Evolutionary conservation across 2,888 invertebrate species (phyloP), one percentile per base, ranked within the genome.

Genomic region (Mimachlamys varia): DNA sequence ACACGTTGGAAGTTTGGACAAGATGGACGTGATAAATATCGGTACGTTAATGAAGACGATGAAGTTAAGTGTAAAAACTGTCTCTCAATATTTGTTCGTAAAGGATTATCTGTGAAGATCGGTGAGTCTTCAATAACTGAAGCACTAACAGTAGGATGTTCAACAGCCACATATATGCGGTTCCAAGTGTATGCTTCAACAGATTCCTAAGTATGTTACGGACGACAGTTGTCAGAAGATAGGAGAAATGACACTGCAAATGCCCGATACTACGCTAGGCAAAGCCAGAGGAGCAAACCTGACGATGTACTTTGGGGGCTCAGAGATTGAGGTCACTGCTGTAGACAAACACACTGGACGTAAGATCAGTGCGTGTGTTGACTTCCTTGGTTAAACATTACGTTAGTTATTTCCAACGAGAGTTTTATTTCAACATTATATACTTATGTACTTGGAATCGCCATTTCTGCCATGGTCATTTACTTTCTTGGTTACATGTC

Each of bases 241-340:
- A 88, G 88, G 88, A 44, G 5, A 17, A n/a, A 44, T 88, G n/a
- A 49, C 19, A 5, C n/a, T 88, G 50, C 15, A 50, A 17, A 88
- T 49, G 88, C 88, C 88, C 0, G 50, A 88, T 49, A 88, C 33
- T 3, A n/a, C 44, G 22, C 17, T 33, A 19, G 50, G 88, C 5
- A 3, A n/a, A 50, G 88, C 50, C 5, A 88, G 88, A n/a, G 27
- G 49, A n/a, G 88, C 88, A 19, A 12, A 3, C 17, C 53, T 50
- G 17, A 88, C 44, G 50, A 88, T 88, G 88, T 22, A 88, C 15
- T 88, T 88, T n/a, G 88, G 88, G 22, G 88, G 88, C 50, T 50
- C 88, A 33, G 88, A 88, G 50, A 19, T 88, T 27, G 88, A n/a
- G 22, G 12, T 88, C n/a, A 22, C 19, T 19, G 88, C 88, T 12